Base-by-base conservation (phyloP, 1,140 invertebrate genomes). In the Leucophenga varia region DNA sequence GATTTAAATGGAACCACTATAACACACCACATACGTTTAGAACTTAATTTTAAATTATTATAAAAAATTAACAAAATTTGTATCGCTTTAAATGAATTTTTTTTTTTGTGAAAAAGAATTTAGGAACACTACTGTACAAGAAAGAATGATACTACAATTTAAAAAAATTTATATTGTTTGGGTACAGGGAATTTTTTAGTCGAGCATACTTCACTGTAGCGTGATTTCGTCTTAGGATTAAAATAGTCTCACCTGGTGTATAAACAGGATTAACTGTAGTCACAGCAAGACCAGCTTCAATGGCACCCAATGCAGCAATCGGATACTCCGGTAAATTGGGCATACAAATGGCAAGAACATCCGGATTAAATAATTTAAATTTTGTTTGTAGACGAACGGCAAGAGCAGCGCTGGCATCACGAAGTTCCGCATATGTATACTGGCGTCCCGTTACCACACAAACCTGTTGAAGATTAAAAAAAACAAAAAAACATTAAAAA, bases 231-330 rank as follows among this genome's bases (percentile, higher is more conserved):
- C n/a, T n/a, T n/a, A n/a, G n/a, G n/a, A n/a, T n/a, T n/a, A n/a
- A n/a, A n/a, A n/a, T n/a, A n/a, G n/a, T n/a, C 79, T 81, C 75
- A 93, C 91, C 84, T 60, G 83, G 53, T 5, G 88, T 93, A 60
- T 92, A 95, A 28, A 84, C 68, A 2, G 90, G 88, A 78, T 93
- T 95, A 1, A 90, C 78, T 1, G 89, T 86, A 7, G 89, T 90
- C 5, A 88, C 80, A 7, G 84, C 60, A 1, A 87, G 77, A 0
- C 89, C 90, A 16, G 86, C 84, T 54, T 85, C 80, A 2, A 87
- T 61, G 37, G 80, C 79, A 2, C 88, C 91, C 22, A 90, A 64
- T 12, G 83, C 64, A 2, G 82, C 79, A 4, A 89, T 80, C 1
- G 84, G 76, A 67, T 81, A 89, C 70, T 94, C 90, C 0, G 90